phyloP scores from a whole-genome alignment of 2,113 vertebrate genomes.

The Picathartes gymnocephalus region DNA sequence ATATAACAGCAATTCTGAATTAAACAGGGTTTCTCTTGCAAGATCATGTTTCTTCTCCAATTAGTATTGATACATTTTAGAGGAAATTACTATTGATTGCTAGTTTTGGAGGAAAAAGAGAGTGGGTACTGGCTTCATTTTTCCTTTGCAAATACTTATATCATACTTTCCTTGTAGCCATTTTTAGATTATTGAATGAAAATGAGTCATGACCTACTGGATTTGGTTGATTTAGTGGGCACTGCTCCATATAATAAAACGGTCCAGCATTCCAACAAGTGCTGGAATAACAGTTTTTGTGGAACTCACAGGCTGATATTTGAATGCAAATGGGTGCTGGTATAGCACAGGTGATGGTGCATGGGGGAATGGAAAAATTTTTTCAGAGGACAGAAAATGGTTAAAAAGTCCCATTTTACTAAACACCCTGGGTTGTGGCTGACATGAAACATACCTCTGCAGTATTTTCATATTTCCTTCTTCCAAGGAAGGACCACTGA shows the following conservation, averaged over 20 bases:
- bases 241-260: neutral
- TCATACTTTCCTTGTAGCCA: neutral
- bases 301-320: neutral
- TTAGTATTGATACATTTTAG: neutral
- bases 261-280: neutral
- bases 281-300: neutral
- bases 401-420: neutral
- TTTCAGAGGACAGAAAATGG: neutral
- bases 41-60: neutral
- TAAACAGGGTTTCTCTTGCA: neutral
- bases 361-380: neutral
- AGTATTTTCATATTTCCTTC: neutral
- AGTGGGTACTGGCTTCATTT: neutral
- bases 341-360: neutral
- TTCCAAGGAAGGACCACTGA: neutral
- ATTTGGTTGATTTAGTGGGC: neutral
- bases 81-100: neutral
- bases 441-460: neutral
- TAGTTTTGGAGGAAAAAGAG: neutral
- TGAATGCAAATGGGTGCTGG: neutral
- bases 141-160: neutral
- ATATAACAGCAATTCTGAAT: neutral
- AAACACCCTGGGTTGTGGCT: neutral
- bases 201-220: neutral
- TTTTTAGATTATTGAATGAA: neutral